These are phyloP conservation scores for Ambastaia sidthimunki DNA, from an alignment of 2,797 vertebrate genomes.

Conservation along the genomic window DNA sequence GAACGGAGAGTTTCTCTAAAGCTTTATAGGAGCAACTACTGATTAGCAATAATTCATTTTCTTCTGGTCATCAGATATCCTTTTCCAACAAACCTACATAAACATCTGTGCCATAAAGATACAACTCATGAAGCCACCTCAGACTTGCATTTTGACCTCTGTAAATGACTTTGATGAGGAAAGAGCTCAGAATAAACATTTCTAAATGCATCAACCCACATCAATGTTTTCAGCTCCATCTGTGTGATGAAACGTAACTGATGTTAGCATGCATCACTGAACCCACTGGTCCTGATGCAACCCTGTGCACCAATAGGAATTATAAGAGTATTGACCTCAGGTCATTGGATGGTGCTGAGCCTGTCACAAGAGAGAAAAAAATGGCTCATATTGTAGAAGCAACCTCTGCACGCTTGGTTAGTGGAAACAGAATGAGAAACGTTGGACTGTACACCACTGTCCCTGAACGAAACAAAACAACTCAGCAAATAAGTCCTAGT, in stretches of 20 bases:
- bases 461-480: neutral
- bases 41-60: neutral
- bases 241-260: constrained; percentile 36
- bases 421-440: neutral
- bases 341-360: constrained; percentile 10
- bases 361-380: neutral
- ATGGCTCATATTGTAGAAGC: neutral
- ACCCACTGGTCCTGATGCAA: constrained; percentile 8
- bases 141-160: neutral
- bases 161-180: neutral
- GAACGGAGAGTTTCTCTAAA: too few species aligned
- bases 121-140: neutral
- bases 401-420: neutral
- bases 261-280: constrained; percentile 21
- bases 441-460: neutral
- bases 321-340: constrained; percentile 9
- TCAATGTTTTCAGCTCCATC: neutral
- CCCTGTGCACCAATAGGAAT: constrained; percentile 4
- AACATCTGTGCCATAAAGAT: neutral
- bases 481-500: neutral
- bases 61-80: neutral
- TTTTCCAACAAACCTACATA: neutral
- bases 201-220: neutral
- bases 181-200: constrained; percentile 19
- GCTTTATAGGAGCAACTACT: too few species aligned